Percentiles rank a stretch among this genome's conserved stretches.
phyloP scores from a whole-genome alignment of 2,888 invertebrate species.

The Heterodera filipjevi region DNA sequence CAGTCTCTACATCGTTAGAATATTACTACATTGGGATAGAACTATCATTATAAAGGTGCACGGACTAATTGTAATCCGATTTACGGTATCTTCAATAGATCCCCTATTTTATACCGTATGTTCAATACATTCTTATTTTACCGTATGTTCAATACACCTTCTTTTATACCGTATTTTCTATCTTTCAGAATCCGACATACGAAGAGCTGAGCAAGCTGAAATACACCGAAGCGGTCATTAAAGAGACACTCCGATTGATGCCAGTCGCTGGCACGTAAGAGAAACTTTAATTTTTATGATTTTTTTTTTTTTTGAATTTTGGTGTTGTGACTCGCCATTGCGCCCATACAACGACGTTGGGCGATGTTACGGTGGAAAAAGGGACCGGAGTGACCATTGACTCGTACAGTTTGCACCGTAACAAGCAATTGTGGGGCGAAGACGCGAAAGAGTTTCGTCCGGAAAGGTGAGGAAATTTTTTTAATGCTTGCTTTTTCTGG shows the following conservation, averaged over 20 bases:
- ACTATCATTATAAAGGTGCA: too few species aligned
- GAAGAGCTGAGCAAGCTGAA: conserved; percentile 34
- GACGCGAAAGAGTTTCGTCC: conserved; percentile 57
- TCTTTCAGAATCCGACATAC: conserved; percentile 36
- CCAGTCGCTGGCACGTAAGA: conserved; percentile 41
- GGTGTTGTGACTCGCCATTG: conserved; percentile 43
- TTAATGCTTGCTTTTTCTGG: too few species aligned
- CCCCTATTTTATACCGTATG: too few species aligned
- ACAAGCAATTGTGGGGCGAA: conserved; percentile 58
- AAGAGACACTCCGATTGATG: conserved; percentile 39
- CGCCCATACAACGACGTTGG: conserved; percentile 48
- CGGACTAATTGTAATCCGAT: too few species aligned
- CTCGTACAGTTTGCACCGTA: conserved; percentile 51
- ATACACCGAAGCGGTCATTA: conserved; percentile 41
- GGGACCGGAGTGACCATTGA: conserved; percentile 54
- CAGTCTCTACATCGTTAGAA: too few species aligned
- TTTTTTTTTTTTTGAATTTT: not conserved
- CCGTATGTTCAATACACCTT: too few species aligned
- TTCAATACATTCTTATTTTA: too few species aligned
- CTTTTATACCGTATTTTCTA: not conserved
- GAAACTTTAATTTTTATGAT: not conserved
- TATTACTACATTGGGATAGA: too few species aligned
- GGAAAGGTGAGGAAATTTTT: conserved; percentile 49
- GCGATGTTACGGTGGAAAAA: conserved; percentile 31
- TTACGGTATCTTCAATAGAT: too few species aligned